These are phyloP conservation scores for Dendrocopos noguchii DNA, from an alignment of 2,113 vertebrate species.

Conservation along the genomic window DNA sequence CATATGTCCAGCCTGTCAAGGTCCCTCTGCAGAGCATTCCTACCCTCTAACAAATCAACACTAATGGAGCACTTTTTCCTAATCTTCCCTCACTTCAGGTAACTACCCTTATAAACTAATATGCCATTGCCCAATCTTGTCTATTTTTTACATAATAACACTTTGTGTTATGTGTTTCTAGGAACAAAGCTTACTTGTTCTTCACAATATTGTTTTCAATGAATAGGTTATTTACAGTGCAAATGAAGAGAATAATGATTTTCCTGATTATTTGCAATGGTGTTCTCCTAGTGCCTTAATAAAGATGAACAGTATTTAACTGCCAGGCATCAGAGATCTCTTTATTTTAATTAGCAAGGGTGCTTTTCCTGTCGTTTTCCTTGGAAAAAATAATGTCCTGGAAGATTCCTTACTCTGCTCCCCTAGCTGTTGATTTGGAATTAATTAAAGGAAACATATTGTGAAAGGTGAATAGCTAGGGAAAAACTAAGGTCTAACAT, in stretches of 20 bases:
- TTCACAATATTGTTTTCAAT: neutral
- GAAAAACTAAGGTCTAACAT: slow-evolving; percentile 8
- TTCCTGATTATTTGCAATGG: neutral
- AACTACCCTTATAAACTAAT: neutral
- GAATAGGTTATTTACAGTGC: neutral
- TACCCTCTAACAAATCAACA: too few relatives aligned
- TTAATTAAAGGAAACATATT: slow-evolving; percentile 48
- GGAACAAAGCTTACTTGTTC: neutral
- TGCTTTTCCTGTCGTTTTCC: neutral
- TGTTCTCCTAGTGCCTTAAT: slow-evolving; percentile 3
- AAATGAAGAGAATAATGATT: neutral
- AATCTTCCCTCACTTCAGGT: neutral
- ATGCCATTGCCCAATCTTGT: neutral
- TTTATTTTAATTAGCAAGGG: slow-evolving; percentile 8
- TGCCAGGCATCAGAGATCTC: slow-evolving; percentile 16
- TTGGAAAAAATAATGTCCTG: slow-evolving; percentile 7
- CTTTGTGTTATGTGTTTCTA: neutral
- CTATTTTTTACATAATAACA: neutral
- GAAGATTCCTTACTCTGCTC: slow-evolving; percentile 4
- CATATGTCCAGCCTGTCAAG: too few relatives aligned
- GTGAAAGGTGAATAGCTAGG: slow-evolving; percentile 30
- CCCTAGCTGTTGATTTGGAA: slow-evolving; percentile 37
- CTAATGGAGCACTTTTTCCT: neutral
- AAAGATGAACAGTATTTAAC: slow-evolving; percentile 37
- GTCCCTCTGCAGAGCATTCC: too few relatives aligned